Percentiles rank a stretch among this genome's conserved stretches.
These are phyloP conservation scores for Dendrolimus kikuchii DNA, from an alignment of 1,140 invertebrate species.

Conservation along the genomic window DNA sequence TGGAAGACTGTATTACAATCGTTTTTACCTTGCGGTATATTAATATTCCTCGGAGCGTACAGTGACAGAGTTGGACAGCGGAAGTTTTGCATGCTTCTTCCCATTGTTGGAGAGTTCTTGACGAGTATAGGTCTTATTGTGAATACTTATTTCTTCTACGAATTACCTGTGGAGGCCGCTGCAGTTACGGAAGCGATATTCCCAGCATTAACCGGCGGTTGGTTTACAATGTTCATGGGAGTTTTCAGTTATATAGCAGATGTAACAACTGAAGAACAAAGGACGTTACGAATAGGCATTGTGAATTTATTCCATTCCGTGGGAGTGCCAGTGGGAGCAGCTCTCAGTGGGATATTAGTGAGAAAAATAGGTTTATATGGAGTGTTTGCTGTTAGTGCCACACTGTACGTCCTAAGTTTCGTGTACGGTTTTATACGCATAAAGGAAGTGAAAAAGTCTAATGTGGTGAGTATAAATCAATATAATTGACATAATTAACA, in stretches of 20 bases:
- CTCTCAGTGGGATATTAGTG: constrained; percentile 80
- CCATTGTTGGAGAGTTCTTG: constrained; percentile 85
- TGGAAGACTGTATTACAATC: constrained; percentile 88
- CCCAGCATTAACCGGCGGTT: constrained; percentile 86
- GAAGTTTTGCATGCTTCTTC: constrained; percentile 88
- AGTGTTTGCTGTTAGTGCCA: constrained; percentile 81
- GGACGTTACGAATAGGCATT: constrained; percentile 87
- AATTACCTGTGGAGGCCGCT: constrained; percentile 84
- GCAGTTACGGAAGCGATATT: constrained; percentile 84
- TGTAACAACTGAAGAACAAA: constrained; percentile 84
- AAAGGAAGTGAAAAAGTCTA: constrained; percentile 73
- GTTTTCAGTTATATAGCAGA: constrained; percentile 92
- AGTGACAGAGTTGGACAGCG: constrained; percentile 82
- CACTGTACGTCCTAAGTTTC: constrained; percentile 82
- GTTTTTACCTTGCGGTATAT: constrained; percentile 80
- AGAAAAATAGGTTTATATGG: constrained; percentile 86
- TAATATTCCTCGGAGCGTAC: constrained; percentile 86
- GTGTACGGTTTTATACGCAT: constrained; percentile 79
- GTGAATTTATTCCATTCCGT: constrained; percentile 87
- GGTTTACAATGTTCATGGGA: constrained; percentile 92
- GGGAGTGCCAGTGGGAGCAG: constrained; percentile 85
- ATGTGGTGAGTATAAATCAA: constrained; percentile 44
- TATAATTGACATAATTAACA: constrained; percentile 11
- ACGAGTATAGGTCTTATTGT: constrained; percentile 84
- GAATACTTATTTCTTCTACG: constrained; percentile 84